Conservation (phyloP, 1,140 invertebrate genomes). For the Atta colombica region DNA sequence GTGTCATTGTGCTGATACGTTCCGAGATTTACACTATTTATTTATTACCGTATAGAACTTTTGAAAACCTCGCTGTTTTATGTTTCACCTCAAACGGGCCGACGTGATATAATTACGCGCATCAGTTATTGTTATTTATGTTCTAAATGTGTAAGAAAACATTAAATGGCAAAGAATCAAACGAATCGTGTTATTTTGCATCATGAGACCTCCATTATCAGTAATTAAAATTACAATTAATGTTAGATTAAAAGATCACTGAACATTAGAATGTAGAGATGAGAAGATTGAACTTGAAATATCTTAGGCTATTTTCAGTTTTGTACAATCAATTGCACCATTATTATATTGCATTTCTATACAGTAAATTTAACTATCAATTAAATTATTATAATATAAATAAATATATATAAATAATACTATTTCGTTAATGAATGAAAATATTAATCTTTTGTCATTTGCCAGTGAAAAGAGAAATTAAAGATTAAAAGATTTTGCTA, state of each 20-base stretch:
- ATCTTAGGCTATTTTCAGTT: background rate
- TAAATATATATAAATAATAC: background rate
- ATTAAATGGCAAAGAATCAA: conserved; percentile 68
- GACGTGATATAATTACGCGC: background rate
- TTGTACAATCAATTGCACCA: background rate
- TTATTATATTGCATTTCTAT: background rate
- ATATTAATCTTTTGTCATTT: background rate
- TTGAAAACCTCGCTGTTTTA: conserved; percentile 24
- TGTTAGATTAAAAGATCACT: no score
- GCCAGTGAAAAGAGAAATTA: background rate
- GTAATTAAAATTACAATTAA: background rate
- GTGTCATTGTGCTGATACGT: conserved; percentile 16
- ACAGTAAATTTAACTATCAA: background rate
- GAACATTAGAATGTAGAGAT: background rate
- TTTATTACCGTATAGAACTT: conserved; percentile 25
- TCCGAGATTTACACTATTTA: conserved; percentile 44
- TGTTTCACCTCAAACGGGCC: background rate
- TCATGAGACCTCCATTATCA: background rate
- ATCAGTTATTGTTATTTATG: conserved; percentile 68
- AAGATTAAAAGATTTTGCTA: background rate
- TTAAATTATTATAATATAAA: background rate
- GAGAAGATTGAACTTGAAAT: background rate
- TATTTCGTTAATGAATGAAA: background rate
- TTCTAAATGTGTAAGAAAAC: conserved; percentile 66
- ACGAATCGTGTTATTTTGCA: conserved; percentile 12